Conservation (phyloP, 2,888 invertebrate species). For the Macaria notata region DNA sequence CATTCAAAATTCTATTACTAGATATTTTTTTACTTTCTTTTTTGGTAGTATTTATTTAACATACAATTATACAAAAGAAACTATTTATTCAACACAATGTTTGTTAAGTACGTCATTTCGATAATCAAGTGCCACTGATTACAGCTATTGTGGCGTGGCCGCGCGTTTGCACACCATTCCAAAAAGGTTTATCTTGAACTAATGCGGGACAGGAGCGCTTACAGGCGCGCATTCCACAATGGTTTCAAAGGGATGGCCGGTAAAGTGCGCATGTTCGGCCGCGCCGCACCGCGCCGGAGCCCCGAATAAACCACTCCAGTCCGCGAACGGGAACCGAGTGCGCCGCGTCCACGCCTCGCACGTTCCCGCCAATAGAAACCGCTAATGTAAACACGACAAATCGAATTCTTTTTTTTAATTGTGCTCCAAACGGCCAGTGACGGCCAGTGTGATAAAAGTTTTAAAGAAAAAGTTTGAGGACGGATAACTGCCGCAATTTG, state of each 20-base stretch:
- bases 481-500: constrained; percentile 27
- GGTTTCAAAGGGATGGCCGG: constrained; percentile 59
- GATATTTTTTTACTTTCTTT: too few relatives aligned
- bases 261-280: constrained; percentile 71
- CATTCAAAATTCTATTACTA: too few relatives aligned
- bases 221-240: constrained; percentile 66
- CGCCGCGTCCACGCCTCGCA: constrained; percentile 44
- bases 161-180: constrained; percentile 46
- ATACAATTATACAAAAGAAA: too few relatives aligned
- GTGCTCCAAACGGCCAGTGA: constrained; percentile 41
- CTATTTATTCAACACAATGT: too few relatives aligned
- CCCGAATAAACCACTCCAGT: constrained; percentile 59
- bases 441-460: constrained; percentile 47
- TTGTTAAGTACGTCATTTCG: too few relatives aligned
- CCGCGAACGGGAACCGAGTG: constrained; percentile 52
- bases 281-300: constrained; percentile 53
- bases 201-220: constrained; percentile 62
- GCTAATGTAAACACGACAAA: constrained; percentile 55
- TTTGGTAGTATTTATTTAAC: too few relatives aligned
- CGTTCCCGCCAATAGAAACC: constrained; percentile 38
- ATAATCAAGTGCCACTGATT: too few relatives aligned
- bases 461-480: constrained; percentile 37
- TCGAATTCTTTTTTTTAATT: constrained; percentile 34
- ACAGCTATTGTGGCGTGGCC: constrained; percentile 9
- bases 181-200: constrained; percentile 65